Conservation (phyloP, 2,797 vertebrate species). For the Coracias cyanogaster region DNA sequence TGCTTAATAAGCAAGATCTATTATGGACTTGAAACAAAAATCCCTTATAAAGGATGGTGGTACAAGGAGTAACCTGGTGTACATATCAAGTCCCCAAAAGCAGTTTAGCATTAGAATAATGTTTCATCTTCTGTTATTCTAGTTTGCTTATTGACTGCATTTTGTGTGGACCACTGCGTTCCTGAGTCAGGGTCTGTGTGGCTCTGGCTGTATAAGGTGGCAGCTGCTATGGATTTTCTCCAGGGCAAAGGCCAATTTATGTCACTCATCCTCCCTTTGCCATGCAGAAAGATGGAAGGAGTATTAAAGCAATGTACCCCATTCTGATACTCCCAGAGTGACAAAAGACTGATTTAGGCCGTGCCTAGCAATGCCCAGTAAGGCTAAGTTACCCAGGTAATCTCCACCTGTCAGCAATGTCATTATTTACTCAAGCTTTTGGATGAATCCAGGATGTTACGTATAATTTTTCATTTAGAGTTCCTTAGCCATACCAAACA, state of each 20-base stretch:
- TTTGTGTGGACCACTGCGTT: background rate
- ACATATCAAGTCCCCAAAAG: background rate
- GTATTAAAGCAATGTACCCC: background rate
- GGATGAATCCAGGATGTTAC: background rate
- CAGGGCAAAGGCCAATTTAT: background rate
- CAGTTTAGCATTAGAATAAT: background rate
- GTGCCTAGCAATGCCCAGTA: background rate
- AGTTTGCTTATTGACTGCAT: background rate
- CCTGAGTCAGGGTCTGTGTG: background rate
- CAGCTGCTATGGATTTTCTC: background rate
- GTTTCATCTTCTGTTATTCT: background rate
- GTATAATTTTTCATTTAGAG: background rate
- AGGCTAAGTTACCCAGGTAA: background rate
- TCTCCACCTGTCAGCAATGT: background rate
- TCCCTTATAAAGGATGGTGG: background rate
- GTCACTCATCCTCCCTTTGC: slow-evolving; percentile 1
- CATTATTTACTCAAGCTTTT: background rate
- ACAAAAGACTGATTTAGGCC: background rate
- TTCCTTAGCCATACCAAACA: background rate
- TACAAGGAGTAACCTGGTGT: background rate
- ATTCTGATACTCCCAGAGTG: background rate
- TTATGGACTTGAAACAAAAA: background rate
- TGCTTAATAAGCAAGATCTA: background rate
- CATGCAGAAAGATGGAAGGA: background rate
- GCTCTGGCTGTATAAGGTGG: background rate